Percentiles rank a stretch among this genome's conserved stretches.
These are phyloP conservation scores for Poeciliopsis paucimaculata DNA, from an alignment of 2,797 vertebrate species.

Conservation along the genomic window DNA sequence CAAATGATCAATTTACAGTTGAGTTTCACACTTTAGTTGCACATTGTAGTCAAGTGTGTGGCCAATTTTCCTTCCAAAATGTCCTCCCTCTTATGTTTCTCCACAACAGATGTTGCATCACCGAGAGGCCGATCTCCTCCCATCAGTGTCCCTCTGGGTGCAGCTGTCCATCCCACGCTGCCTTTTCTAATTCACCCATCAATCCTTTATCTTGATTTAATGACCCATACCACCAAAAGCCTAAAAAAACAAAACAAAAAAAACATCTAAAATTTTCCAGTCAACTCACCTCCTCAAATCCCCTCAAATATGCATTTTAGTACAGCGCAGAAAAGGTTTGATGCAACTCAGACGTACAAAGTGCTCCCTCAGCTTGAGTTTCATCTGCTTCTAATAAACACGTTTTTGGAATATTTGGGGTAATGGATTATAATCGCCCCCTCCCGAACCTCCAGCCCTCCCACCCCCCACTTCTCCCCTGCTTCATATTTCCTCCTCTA, in stretches of 20 bases:
- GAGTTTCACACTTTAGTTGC: neutral
- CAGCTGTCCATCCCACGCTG: slow-evolving; percentile 41
- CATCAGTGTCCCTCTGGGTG: slow-evolving; percentile 17
- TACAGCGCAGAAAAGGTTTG: neutral
- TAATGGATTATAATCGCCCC: slow-evolving; percentile 38
- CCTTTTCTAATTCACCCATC: slow-evolving; percentile 32
- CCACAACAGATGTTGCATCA: slow-evolving; percentile 4
- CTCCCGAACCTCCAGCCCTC: neutral
- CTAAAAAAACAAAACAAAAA: slow-evolving; percentile 1
- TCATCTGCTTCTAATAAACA: slow-evolving; percentile 49
- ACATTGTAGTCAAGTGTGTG: neutral
- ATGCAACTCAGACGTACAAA: slow-evolving; percentile 4
- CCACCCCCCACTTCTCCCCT: neutral
- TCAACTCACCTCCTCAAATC: neutral
- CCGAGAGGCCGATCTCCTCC: slow-evolving; percentile 7
- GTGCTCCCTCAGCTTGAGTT: slow-evolving; percentile 10
- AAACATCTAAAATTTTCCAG: neutral
- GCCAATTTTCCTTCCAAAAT: neutral
- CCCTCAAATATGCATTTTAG: slow-evolving; percentile 3
- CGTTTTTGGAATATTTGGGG: slow-evolving; percentile 51
- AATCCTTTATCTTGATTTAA: slow-evolving; percentile 32
- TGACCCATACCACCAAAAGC: slow-evolving; percentile 21
- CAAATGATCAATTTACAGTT: neutral
- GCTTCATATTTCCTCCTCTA: slow-evolving; percentile 33
- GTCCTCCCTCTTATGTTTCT: neutral